Evolutionary conservation across 2,113 vertebrate genomes (phyloP).

Genomic region (Melozone crissalis): DNA sequence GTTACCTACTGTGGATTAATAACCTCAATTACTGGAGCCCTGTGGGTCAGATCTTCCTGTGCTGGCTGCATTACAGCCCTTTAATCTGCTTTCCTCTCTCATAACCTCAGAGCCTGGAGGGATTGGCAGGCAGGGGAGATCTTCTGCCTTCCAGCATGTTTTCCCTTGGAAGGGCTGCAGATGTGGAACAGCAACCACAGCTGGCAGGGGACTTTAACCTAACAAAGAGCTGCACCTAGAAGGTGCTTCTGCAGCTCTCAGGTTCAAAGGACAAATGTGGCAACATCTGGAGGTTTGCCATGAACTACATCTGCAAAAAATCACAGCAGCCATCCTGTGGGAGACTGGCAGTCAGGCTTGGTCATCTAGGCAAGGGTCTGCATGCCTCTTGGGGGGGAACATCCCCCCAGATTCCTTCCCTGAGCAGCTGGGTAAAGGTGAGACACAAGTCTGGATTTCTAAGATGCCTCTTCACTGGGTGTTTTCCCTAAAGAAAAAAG

Average conservation of each 20-base stretch:
- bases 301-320: background rate
- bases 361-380: background rate
- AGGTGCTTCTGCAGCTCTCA: background rate
- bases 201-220: background rate
- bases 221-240: background rate
- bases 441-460: background rate
- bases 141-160: background rate
- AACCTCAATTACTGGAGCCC: background rate
- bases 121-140: rapidly evolving
- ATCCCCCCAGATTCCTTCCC: background rate
- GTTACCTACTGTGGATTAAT: background rate
- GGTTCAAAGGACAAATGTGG: background rate
- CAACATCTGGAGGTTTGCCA: background rate
- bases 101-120: background rate
- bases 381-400: rapidly evolving
- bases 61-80: background rate
- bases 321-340: background rate
- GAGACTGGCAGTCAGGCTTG: background rate
- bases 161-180: background rate
- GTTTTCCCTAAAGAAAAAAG: background rate
- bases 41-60: background rate
- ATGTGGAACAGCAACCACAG: background rate
- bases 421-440: background rate
- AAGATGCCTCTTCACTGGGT: background rate
- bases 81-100: constrained; percentile 18